phyloP scores from a whole-genome alignment of 2,888 invertebrate genomes.

The Plutella xylostella region DNA sequence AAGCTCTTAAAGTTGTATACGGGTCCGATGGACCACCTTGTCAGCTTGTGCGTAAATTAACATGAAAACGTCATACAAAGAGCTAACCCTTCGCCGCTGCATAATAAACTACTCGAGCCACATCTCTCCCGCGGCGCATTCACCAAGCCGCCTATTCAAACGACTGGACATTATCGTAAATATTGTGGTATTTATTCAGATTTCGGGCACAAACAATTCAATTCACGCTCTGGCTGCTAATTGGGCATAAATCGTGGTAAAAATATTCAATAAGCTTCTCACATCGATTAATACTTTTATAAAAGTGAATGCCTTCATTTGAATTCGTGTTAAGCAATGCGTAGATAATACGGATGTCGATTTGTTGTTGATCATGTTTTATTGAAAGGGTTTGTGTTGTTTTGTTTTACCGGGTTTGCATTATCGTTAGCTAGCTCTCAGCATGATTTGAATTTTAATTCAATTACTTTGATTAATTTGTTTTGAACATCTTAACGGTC shows the following conservation, averaged over 20 bases:
- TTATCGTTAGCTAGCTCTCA: constrained; percentile 4
- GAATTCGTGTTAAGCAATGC: constrained; percentile 48
- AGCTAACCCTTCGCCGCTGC: constrained; percentile 58
- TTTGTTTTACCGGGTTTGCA: constrained; percentile 19
- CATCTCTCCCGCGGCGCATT: constrained; percentile 41
- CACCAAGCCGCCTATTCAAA: constrained; percentile 49
- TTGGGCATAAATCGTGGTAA: constrained; percentile 64
- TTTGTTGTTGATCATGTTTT: constrained; percentile 39
- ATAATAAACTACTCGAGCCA: constrained; percentile 36
- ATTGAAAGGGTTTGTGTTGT: constrained; percentile 30
- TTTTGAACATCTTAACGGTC: constrained; percentile 28
- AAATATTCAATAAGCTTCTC: constrained; percentile 63
- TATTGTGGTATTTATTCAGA: constrained; percentile 67
- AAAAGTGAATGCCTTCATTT: constrained; percentile 52
- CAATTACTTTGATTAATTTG: constrained; percentile 31
- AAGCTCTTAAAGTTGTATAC: constrained; percentile 24
- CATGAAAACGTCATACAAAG: constrained; percentile 55
- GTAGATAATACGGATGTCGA: constrained; percentile 46
- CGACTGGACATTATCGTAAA: constrained; percentile 63
- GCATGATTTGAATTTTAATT: constrained; percentile 27
- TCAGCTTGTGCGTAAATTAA: constrained; percentile 37
- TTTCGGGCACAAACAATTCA: constrained; percentile 66
- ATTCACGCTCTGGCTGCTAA: constrained; percentile 64
- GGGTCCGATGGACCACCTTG: constrained; percentile 54
- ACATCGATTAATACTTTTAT: constrained; percentile 60